Base-by-base conservation (phyloP, 2,797 vertebrate genomes). In the Apogon talboti region DNA sequence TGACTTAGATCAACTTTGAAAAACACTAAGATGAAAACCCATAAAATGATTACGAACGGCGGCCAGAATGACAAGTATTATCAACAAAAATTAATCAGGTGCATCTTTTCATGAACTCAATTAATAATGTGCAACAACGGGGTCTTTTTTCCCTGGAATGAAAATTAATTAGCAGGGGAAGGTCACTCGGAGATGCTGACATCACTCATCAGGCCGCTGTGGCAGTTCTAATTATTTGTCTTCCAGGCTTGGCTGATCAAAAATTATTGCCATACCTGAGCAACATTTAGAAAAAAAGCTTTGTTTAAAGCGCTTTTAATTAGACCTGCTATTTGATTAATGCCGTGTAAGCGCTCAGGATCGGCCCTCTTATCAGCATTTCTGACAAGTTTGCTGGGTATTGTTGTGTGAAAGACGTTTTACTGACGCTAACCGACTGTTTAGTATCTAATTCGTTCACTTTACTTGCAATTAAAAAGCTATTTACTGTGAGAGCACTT, bases 31-130 rank as follows among this genome's bases (percentile, higher is more conserved):
- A 97, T 95, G 96, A 98, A 97, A 95, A 95, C 92, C 94, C 95
- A 97, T 97, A 95, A 98, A 99, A 98, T 98, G 95, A 99, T 98
- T 97, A 96, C 94, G 92, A 94, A 93, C 93, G 89, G 92, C 91
- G 93, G 93, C 94, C 92, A 93, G 96, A 98, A 99, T 99, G 97
- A 99, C 97, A 99, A 98, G 97, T 97, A 99, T 99, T 99, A 99
- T 99, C 98, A 99, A 98, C 97, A 99, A 99, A 99, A 99, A 98
- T 99, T 98, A 98, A 99, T 99, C 98, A 98, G 98, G 96, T 96
- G 95, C 96, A 98, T 98, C 98, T 98, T 98, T 98, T 98, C 97
- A 96, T 98, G 97, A 99, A 99, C 97, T 98, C 97, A 98, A 98
- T 99, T 98, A 99, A 99, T 99, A 99, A 99, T 96, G 95, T 98